Conservation (phyloP, 2,888 invertebrate genomes). For the Drosophila hawaiiensis region DNA sequence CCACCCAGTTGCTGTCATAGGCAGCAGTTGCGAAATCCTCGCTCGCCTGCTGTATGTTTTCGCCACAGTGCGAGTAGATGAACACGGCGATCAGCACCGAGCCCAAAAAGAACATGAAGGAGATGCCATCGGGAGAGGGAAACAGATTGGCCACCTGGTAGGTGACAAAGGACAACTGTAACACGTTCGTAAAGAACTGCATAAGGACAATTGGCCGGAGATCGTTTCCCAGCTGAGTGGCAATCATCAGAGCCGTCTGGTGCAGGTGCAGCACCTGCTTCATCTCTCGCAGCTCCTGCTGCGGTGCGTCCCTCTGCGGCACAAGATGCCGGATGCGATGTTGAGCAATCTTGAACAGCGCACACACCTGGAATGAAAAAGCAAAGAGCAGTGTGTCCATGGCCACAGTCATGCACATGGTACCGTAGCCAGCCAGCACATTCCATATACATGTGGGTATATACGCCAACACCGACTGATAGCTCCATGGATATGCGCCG, state of each 20-base stretch:
- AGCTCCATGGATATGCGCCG: slow-evolving; percentile 46
- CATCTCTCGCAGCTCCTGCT: slow-evolving; percentile 35
- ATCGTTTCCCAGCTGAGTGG: slow-evolving; percentile 31
- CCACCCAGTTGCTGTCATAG: slow-evolving; percentile 57
- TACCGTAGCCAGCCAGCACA: slow-evolving; percentile 45
- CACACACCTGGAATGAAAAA: slow-evolving; percentile 61
- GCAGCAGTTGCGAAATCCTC: slow-evolving; percentile 49
- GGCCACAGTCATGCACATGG: slow-evolving; percentile 56
- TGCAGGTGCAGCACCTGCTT: slow-evolving; percentile 50
- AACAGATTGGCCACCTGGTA: slow-evolving; percentile 60
- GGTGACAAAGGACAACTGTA: slow-evolving; percentile 59
- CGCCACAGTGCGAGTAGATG: slow-evolving; percentile 62
- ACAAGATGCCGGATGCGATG: slow-evolving; percentile 48
- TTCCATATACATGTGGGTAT: slow-evolving; percentile 60
- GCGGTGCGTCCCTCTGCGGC: slow-evolving; percentile 15
- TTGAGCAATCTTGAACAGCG: slow-evolving; percentile 61
- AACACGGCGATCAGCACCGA: slow-evolving; percentile 58
- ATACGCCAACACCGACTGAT: slow-evolving; percentile 31
- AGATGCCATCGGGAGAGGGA: slow-evolving; percentile 42
- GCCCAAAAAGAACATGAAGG: slow-evolving; percentile 52
- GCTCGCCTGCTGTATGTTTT: slow-evolving; percentile 61
- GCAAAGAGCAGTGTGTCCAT: slow-evolving; percentile 59
- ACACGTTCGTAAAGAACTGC: slow-evolving; percentile 55
- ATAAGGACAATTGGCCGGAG: slow-evolving; percentile 51
- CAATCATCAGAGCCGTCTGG: slow-evolving; percentile 52